These are phyloP conservation scores for Drosophila watanabei DNA, from an alignment of 1,140 invertebrate species.

Conservation along the genomic window DNA sequence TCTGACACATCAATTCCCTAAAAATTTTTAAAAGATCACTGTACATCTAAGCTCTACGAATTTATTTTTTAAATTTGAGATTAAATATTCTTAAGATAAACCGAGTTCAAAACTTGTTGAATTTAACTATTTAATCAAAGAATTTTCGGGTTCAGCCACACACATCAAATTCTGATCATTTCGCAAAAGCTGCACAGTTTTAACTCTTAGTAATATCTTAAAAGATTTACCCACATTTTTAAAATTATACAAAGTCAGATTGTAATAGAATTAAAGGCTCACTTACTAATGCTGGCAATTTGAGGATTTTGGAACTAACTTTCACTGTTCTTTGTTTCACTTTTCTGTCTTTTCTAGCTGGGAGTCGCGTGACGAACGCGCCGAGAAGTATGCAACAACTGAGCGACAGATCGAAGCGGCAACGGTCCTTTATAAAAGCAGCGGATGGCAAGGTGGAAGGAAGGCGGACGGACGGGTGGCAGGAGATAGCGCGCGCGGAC, in stretches of 20 bases:
- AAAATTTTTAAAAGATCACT: neutral
- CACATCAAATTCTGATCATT: neutral
- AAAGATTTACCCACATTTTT: neutral
- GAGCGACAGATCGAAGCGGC: conserved; percentile 76
- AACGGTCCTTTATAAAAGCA: conserved; percentile 69
- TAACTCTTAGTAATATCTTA: neutral
- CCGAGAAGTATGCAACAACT: conserved; percentile 81
- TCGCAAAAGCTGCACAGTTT: neutral
- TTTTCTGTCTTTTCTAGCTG: conserved; percentile 12
- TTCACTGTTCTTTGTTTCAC: conserved; percentile 29
- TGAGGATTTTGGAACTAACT: conserved; percentile 8
- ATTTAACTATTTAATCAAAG: neutral
- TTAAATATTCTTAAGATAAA: neutral
- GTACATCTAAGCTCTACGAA: fast-evolving
- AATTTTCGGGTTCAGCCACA: neutral
- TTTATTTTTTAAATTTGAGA: neutral
- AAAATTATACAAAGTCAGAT: neutral
- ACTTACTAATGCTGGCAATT: conserved; percentile 29
- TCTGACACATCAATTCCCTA: no score
- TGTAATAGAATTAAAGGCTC: neutral
- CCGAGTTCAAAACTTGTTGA: neutral
- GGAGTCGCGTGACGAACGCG: conserved; percentile 54
- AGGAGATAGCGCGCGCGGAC: conserved; percentile 29
- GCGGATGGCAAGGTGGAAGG: neutral
- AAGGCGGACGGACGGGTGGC: neutral